Evolutionary conservation across 2,797 vertebrate genomes (phyloP), one percentile per base, ranked within the genome.

Genomic region (Cottoperca gobio): DNA sequence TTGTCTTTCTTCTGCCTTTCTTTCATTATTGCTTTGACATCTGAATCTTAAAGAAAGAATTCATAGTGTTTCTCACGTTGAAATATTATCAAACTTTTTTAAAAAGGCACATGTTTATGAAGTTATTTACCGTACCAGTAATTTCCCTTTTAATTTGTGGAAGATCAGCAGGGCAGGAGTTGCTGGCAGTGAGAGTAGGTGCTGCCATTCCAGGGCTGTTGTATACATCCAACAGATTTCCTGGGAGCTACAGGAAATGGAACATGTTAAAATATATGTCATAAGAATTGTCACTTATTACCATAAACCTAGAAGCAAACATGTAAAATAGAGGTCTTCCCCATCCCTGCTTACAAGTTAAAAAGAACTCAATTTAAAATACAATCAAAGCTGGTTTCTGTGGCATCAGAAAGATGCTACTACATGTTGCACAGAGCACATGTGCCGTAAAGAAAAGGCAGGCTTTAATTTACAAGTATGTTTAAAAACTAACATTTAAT

Each of bases 1-100:
- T 97, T 98, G 92, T 98, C 96, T 82, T 98, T 98, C 88, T 98
- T 98, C 87, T 97, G 96, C 21, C 96, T 91, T 77, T 97, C 97
- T 86, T 97, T 97, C 85, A 97, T 78, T 5, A 97, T 24, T 17
- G 91, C 93, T 91, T 96, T 97, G 59, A 90, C 64, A 76, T 97
- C 96, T 0, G 85, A 3, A 19, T 96, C 95, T 95, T 62, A 53
- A 84, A 89, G 21, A 77, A 26, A 85, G n/a, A 43, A 85, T 8
- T 21, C 49, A 62, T 2, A 28, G 11, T n/a, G 14, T 63, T 64
- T 48, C 19, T 54, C 0, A 26, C 12, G 17, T 31, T 37, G 3
- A 59, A 59, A 74, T 52, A n/a, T 5, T 12, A 26, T 45, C 2
- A 17, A 60, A 58, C 12, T 24, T 9, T 8, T n/a, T n/a, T n/a